These are phyloP conservation scores for Harpagifer antarcticus DNA, from an alignment of 2,797 vertebrate species.

Conservation along the genomic window DNA sequence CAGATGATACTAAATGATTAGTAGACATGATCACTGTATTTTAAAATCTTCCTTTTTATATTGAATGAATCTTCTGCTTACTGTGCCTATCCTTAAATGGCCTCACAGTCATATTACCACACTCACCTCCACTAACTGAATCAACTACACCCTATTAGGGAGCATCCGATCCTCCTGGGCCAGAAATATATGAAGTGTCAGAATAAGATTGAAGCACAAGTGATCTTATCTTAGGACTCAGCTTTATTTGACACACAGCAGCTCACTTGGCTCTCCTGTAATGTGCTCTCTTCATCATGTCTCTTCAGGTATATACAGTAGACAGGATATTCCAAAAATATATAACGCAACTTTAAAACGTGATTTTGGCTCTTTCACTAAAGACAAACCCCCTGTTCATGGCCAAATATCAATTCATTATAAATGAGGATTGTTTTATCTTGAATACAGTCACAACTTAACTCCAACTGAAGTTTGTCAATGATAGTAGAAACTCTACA, in stretches of 20 bases:
- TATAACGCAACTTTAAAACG: neutral
- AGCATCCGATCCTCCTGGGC: slow-evolving; percentile 46
- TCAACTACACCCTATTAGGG: slow-evolving; percentile 67
- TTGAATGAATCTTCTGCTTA: neutral
- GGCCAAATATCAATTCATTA: neutral
- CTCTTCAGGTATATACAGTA: neutral
- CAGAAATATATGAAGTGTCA: slow-evolving; percentile 53
- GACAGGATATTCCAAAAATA: neutral
- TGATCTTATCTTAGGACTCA: slow-evolving; percentile 1
- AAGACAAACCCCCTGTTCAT: neutral
- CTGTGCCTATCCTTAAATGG: slow-evolving; percentile 8
- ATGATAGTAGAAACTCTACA: neutral
- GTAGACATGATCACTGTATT: neutral
- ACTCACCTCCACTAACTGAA: slow-evolving; percentile 66
- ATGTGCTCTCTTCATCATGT: slow-evolving; percentile 3
- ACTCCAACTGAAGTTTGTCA: neutral
- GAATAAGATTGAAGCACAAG: slow-evolving; percentile 24
- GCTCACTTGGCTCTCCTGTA: neutral
- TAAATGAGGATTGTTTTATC: neutral
- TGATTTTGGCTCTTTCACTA: neutral
- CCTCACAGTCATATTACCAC: slow-evolving; percentile 45
- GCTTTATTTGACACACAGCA: slow-evolving; percentile 32
- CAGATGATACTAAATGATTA: neutral
- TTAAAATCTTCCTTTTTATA: slow-evolving; percentile 9
- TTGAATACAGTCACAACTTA: neutral